These are phyloP conservation scores for Myotis brandtii DNA, from an alignment of 2,113 vertebrate species.

Conservation along the genomic window DNA sequence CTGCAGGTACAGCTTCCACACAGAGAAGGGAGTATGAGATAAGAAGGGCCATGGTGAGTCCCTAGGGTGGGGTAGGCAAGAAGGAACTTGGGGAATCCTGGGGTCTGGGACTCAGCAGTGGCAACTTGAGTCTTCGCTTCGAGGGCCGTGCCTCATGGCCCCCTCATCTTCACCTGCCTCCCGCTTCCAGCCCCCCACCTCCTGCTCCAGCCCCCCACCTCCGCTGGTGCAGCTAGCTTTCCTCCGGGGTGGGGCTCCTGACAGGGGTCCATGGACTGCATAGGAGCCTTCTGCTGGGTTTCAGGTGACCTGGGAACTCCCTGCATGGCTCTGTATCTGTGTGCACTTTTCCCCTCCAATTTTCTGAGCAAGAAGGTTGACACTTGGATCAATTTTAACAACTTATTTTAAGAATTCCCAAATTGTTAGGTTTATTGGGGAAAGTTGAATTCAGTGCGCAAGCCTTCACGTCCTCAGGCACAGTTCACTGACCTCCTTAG, in stretches of 20 bases:
- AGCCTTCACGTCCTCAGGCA: neutral
- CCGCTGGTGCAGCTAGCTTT: neutral
- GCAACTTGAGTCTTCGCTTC: neutral
- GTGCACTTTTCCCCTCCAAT: neutral
- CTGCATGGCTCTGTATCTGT: neutral
- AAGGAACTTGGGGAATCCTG: neutral
- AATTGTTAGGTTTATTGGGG: neutral
- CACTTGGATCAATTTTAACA: neutral
- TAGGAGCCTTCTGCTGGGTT: neutral
- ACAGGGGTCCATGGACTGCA: neutral
- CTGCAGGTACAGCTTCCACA: neutral
- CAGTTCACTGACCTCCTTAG: neutral
- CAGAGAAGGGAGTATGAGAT: neutral
- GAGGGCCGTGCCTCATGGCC: neutral
- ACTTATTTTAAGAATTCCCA: neutral
- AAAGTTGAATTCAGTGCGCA: neutral
- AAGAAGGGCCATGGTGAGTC: neutral
- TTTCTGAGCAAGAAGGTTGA: neutral
- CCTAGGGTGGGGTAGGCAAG: neutral
- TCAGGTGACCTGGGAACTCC: neutral
- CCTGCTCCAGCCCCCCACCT: no score
- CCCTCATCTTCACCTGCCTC: neutral
- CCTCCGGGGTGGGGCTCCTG: neutral
- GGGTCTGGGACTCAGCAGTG: neutral
- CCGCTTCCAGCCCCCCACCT: neutral